Conservation (phyloP, 2,797 vertebrate species). For the Cuniculus paca region DNA sequence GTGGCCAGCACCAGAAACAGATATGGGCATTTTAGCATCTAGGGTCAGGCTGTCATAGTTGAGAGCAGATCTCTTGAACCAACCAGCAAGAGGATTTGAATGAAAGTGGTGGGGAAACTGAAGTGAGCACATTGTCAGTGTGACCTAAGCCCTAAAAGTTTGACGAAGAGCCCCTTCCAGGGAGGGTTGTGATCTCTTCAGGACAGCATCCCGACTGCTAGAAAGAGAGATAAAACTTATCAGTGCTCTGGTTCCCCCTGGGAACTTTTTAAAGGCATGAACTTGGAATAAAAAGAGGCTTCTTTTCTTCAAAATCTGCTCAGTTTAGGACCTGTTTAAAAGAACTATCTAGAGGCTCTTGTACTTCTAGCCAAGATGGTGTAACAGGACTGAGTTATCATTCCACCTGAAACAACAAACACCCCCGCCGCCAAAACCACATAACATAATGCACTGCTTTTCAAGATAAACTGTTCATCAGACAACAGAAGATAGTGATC, state of each 20-base stretch:
- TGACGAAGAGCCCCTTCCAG: neutral
- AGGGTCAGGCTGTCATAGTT: neutral
- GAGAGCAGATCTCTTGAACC: neutral
- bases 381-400: neutral
- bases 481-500: neutral
- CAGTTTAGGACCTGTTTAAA: neutral
- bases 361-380: neutral
- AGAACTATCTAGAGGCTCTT: neutral
- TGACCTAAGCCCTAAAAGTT: neutral
- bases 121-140: neutral
- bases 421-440: rapidly evolving
- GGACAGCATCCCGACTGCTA: neutral
- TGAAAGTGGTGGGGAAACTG: neutral
- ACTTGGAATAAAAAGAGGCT: neutral
- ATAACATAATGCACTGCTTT: neutral
- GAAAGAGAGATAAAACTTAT: neutral
- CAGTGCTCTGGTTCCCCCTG: neutral
- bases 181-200: neutral
- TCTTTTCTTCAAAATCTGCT: slow-evolving; percentile 15
- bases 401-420: neutral
- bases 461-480: neutral
- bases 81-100: neutral
- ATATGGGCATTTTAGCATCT: neutral
- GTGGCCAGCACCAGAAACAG: neutral
- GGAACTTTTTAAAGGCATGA: neutral